phyloP scores from a whole-genome alignment of 2,113 vertebrate genomes.

The Mohoua ochrocephala region DNA sequence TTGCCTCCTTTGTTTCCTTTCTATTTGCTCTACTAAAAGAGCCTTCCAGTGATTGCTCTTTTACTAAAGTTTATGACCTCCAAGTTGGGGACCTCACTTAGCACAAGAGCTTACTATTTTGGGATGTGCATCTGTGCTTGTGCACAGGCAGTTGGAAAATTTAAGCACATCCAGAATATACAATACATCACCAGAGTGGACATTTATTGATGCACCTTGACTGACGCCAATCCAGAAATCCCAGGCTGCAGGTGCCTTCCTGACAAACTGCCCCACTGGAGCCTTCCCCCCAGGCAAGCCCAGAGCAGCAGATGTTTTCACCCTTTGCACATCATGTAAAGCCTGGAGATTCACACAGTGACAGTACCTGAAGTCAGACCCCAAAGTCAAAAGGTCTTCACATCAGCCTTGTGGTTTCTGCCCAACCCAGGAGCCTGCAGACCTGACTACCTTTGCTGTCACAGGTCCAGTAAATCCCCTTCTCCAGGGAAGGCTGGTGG shows the following conservation, averaged over 20 bases:
- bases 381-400: background rate
- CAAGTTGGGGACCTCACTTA: slow-evolving; percentile 1
- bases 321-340: background rate
- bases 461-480: background rate
- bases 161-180: background rate
- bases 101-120: background rate
- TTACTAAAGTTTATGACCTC: slow-evolving; percentile 26
- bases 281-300: background rate
- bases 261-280: background rate
- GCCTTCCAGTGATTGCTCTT: slow-evolving; percentile 11
- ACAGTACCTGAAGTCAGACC: background rate
- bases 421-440: background rate
- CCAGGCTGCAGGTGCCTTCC: background rate
- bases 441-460: background rate
- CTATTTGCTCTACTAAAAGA: background rate
- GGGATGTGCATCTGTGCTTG: background rate
- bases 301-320: background rate
- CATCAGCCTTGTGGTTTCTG: background rate
- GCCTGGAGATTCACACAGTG: background rate
- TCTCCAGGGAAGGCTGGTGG: background rate
- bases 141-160: background rate
- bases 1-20: slow-evolving; percentile 18
- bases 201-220: background rate
- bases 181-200: background rate
- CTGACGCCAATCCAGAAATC: background rate